Percentiles rank a stretch among this genome's conserved stretches.
Conservation (phyloP, 2,888 invertebrate species). For the Branchellion lobata region DNA sequence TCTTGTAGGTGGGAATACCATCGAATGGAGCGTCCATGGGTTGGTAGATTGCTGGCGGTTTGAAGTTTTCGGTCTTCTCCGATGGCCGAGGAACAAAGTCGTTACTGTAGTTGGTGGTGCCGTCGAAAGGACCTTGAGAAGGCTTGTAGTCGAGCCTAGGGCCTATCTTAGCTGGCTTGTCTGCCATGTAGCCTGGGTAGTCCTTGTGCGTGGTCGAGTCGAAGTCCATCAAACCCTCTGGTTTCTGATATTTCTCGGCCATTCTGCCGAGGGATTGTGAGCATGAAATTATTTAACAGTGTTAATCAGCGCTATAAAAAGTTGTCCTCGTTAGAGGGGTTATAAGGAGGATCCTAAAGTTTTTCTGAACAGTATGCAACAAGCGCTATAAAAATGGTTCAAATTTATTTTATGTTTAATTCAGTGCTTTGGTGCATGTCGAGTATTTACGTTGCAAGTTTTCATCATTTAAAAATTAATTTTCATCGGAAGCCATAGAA, state of each 20-base stretch:
- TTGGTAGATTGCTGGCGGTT: conserved; percentile 55
- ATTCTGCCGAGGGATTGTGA: conserved; percentile 54
- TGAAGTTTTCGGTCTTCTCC: conserved; percentile 52
- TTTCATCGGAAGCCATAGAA: too few relatives aligned
- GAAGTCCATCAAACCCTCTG: conserved; percentile 59
- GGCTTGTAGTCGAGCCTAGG: conserved; percentile 53
- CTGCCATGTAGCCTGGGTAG: conserved; percentile 51
- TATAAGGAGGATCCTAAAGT: background rate
- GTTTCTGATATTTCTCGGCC: conserved; percentile 57
- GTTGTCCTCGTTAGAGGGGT: background rate
- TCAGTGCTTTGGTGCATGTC: too few relatives aligned
- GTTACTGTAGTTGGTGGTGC: conserved; percentile 53
- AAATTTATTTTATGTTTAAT: too few relatives aligned
- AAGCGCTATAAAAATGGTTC: too few relatives aligned
- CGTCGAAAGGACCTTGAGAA: conserved; percentile 51
- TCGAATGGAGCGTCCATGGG: conserved; percentile 61
- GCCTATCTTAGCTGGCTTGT: conserved; percentile 47
- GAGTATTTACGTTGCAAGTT: too few relatives aligned
- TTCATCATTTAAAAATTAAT: too few relatives aligned
- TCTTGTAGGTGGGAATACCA: conserved; percentile 58
- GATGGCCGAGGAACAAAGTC: conserved; percentile 55
- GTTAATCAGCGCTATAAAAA: background rate
- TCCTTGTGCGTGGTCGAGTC: conserved; percentile 58
- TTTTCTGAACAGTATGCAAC: too few relatives aligned
- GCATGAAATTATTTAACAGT: conserved; percentile 55